Evolutionary conservation across 2,797 vertebrate genomes (phyloP).

Genomic region (Hydrolagus colliei): DNA sequence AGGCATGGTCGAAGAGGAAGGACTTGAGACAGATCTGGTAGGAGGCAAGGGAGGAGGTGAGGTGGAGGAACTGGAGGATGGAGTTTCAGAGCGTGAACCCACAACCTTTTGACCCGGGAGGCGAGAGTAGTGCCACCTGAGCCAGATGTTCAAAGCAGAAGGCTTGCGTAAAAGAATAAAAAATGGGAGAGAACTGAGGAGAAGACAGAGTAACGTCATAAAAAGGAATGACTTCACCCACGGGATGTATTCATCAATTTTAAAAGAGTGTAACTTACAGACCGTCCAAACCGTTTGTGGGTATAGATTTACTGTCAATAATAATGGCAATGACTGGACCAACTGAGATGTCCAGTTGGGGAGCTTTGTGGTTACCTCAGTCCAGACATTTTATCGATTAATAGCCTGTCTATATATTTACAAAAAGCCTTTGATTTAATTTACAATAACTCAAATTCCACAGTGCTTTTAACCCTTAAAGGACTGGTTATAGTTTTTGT

Average conservation of each 20-base stretch:
- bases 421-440: slow-evolving; percentile 9
- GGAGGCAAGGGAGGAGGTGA: too few relatives aligned
- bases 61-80: too few relatives aligned
- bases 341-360: background rate
- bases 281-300: background rate
- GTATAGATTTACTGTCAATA: slow-evolving; percentile 14
- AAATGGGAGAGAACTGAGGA: background rate
- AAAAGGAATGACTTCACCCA: background rate
- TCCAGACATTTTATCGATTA: slow-evolving; percentile 2
- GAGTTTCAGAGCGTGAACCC: too few relatives aligned
- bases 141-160: too few relatives aligned
- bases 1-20: too few relatives aligned
- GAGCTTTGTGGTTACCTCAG: slow-evolving; percentile 1
- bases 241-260: too few relatives aligned
- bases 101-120: too few relatives aligned
- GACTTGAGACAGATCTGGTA: too few relatives aligned
- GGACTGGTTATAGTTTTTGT: background rate
- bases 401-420: slow-evolving; percentile 11
- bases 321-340: background rate
- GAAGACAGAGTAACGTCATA: too few relatives aligned
- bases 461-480: background rate
- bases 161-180: background rate
- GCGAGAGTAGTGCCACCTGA: too few relatives aligned
- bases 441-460: slow-evolving; percentile 14
- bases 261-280: background rate